A percentile compares a stretch with the other conserved stretches of the same genome.
phyloP scores from a whole-genome alignment of 2,888 invertebrate species.

The Oxystoma pomonae region DNA sequence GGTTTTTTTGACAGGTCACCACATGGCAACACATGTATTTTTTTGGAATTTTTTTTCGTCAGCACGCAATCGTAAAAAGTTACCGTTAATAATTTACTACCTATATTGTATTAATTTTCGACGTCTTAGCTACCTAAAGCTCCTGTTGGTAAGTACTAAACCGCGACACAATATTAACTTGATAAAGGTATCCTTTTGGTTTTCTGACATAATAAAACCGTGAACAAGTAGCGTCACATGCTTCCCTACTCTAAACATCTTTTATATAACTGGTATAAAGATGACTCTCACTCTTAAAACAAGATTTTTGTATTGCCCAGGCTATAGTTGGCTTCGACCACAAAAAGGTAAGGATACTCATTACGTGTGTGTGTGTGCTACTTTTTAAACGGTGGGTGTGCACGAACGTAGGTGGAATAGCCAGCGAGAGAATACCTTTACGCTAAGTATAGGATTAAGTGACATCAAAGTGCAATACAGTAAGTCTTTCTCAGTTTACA shows the following conservation, averaged over 20 bases:
- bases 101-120: too few species aligned
- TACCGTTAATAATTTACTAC: too few species aligned
- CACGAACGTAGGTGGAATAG: neutral
- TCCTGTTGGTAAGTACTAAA: too few species aligned
- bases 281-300: constrained; percentile 31
- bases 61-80: too few species aligned
- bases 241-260: neutral
- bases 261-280: constrained; percentile 22
- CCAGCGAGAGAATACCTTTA: neutral
- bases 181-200: neutral
- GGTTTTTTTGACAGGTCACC: too few species aligned
- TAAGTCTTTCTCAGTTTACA: too few species aligned
- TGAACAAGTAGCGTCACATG: neutral
- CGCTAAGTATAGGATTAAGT: too few species aligned
- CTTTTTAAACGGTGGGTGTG: neutral
- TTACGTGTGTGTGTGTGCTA: neutral
- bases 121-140: too few species aligned
- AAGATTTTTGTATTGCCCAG: constrained; percentile 30
- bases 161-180: too few species aligned
- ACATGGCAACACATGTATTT: too few species aligned
- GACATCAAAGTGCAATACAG: too few species aligned
- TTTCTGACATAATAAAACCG: neutral
- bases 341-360: neutral
- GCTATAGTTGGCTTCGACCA: neutral
- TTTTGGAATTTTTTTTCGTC: too few species aligned